phyloP scores from a whole-genome alignment of 37 sponge, comb jelly and placozoan genomes.

The Cliona cf. orientalis region DNA sequence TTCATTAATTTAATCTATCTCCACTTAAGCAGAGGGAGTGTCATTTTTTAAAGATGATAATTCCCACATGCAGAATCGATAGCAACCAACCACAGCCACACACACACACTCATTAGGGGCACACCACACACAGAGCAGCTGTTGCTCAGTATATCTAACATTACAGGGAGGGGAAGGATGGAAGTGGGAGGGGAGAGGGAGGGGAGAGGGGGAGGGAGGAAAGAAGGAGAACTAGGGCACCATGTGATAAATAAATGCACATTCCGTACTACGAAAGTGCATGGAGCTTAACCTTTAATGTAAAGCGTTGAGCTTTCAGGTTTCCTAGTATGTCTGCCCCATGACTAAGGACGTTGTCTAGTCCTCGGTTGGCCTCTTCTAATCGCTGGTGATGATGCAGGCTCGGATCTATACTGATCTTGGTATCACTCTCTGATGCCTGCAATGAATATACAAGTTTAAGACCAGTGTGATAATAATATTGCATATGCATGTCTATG shows the following conservation, averaged over 20 bases:
- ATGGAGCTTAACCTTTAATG: conserved; percentile 42
- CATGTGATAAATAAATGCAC: not conserved
- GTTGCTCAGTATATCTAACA: no score
- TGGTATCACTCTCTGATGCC: no score
- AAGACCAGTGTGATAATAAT: no score
- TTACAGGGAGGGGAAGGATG: not conserved
- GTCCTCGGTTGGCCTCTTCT: conserved; percentile 20
- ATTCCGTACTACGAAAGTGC: not conserved
- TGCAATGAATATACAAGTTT: no score
- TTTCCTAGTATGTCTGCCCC: conserved; percentile 16
- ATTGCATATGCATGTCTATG: no score
- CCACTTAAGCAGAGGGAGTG: no score
- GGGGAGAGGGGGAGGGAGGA: conserved; percentile 6
- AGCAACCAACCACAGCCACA: no score
- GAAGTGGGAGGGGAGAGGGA: not conserved
- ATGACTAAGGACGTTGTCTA: conserved; percentile 50
- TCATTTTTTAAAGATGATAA: no score
- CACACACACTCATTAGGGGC: no score
- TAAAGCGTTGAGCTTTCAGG: conserved; percentile 39
- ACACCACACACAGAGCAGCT: no score
- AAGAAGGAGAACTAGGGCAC: conserved; percentile 7
- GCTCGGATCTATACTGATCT: conserved; percentile 50
- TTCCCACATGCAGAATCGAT: no score
- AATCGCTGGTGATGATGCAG: conserved; percentile 39
- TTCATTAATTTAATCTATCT: no score